A percentile compares a stretch with the other conserved stretches of the same genome.
phyloP scores from a whole-genome alignment of 2,113 vertebrate species.

The Ciconia boyciana region DNA sequence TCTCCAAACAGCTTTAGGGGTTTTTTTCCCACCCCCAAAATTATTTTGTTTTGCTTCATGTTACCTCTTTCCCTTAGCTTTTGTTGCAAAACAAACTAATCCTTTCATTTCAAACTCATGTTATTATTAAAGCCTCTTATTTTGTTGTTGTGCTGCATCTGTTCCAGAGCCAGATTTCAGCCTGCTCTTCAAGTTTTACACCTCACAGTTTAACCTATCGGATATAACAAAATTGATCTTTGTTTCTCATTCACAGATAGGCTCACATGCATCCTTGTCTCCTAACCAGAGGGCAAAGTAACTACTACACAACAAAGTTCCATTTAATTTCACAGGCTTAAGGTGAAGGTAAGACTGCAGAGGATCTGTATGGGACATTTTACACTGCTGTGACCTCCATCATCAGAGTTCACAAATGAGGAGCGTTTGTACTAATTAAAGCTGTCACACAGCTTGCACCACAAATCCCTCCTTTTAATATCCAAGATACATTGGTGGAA shows the following conservation, averaged over 20 bases:
- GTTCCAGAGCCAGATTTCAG: not conserved
- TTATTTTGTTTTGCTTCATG: not conserved
- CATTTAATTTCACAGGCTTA: not conserved
- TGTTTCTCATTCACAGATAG: not conserved
- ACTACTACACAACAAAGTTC: not conserved
- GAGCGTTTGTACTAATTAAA: not conserved
- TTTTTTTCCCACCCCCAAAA: not conserved
- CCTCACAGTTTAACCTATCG: not conserved
- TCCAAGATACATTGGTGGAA: not conserved
- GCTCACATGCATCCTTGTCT: not conserved
- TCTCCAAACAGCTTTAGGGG: not conserved
- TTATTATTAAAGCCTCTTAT: constrained; percentile 25
- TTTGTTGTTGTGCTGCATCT: not conserved
- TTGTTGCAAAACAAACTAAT: not conserved
- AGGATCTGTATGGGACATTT: not conserved
- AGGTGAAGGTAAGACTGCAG: not conserved
- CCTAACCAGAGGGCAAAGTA: not conserved
- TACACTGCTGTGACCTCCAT: not conserved
- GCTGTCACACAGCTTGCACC: not conserved
- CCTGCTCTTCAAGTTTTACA: not conserved
- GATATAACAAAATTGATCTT: not conserved
- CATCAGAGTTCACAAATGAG: not conserved
- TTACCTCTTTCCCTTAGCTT: not conserved
- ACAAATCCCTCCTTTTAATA: not conserved
- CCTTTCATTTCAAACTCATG: constrained; percentile 32